phyloP scores from a whole-genome alignment of 2,888 invertebrate genomes.

The Gonocerus acuteangulatus region DNA sequence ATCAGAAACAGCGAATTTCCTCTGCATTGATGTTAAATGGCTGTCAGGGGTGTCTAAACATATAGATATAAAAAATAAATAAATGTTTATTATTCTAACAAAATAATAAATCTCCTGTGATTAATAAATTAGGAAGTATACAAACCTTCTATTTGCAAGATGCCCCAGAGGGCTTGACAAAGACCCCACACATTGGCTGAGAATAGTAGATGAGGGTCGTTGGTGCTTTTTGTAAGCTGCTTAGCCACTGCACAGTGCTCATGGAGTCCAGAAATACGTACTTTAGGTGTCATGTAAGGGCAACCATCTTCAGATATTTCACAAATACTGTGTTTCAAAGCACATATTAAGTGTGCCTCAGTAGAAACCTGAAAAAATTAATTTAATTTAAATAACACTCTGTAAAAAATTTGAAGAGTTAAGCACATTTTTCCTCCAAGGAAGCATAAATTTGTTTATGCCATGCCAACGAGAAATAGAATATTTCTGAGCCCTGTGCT shows the following conservation, averaged over 20 bases:
- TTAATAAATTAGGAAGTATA: too few species aligned
- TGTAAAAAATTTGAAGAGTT: too few species aligned
- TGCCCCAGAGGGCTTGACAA: constrained; percentile 79
- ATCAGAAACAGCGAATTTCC: constrained; percentile 55
- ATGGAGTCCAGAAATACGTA: constrained; percentile 49
- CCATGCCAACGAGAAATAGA: too few species aligned
- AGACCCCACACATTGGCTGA: constrained; percentile 60
- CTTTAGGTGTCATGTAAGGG: constrained; percentile 45
- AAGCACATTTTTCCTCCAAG: too few species aligned
- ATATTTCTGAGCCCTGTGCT: too few species aligned
- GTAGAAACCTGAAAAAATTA: constrained; percentile 49
- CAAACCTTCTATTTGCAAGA: constrained; percentile 49
- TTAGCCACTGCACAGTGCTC: constrained; percentile 50
- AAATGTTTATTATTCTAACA: neutral
- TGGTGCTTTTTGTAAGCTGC: constrained; percentile 40
- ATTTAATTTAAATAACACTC: neutral
- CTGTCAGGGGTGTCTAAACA: constrained; percentile 27
- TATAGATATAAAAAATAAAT: neutral
- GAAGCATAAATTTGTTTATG: too few species aligned
- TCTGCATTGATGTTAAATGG: constrained; percentile 35
- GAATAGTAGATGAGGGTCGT: constrained; percentile 34
- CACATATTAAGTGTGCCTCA: constrained; percentile 54
- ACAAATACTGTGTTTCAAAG: constrained; percentile 31
- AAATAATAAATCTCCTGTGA: too few species aligned
- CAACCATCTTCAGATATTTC: constrained; percentile 59